Evolutionary conservation across 2,888 invertebrate genomes (phyloP), one percentile per base, ranked within the genome.

Genomic region (Pteria penguin): DNA sequence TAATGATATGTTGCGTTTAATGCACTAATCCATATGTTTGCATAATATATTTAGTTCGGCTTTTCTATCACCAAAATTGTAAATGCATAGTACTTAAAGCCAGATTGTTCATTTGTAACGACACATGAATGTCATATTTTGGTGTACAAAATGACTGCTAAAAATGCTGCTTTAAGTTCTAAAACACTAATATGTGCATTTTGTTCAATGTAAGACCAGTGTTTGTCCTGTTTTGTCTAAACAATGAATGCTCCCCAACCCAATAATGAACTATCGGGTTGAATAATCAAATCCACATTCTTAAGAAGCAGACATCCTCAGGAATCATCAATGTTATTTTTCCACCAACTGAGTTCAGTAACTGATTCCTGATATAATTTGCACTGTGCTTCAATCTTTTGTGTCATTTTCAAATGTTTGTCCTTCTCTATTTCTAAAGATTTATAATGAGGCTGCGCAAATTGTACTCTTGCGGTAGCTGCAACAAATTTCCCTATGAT

Each of bases 1-100:
- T 18, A 82, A 2, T 71, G 75, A 78, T 24, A 78, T 75, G 11
- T 69, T 33, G 33, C 62, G 65, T 4, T 55, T 14, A n/a, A 76
- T 65, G 66, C 66, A 32, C 76, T 72, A 76, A n/a, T 27, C n/a
- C 75, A 75, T 63, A 29, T 63, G 58, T 24, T 54, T 63, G 26
- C 36, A 1, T 55, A 58, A 5, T 73, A 71, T 14, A 33, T n/a
- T 68, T 14, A 79, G 36, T n/a, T 58, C 55, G 29, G 76, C 18
- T 67, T 69, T 73, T 26, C 67, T 45, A 4, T 76, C 76, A 14
- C 80, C 78, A 72, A 74, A 61, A 24, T 81, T 78, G 8, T 62
- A 22, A 0, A 81, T 36, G 32, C 74, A 76, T 27, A 57, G 31
- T 2, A 80, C 72, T 14, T 72, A 77, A 4, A 63, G n/a, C 63